These are phyloP conservation scores for Oconnorella tubifera DNA, from an alignment of 2,888 invertebrate species.

Conservation along the genomic window DNA sequence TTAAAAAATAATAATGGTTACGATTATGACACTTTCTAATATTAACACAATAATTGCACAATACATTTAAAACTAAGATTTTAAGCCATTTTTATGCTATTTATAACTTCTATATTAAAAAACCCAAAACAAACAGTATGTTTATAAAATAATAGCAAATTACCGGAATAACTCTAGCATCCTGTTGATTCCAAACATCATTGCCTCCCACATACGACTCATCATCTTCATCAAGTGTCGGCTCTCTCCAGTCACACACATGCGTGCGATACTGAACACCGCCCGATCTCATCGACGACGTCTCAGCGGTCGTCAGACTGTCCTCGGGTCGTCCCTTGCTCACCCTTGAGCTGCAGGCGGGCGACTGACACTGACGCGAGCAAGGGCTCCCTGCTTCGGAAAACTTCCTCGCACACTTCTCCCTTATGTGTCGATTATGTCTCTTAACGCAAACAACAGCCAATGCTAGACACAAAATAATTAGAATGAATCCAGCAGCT, in stretches of 20 bases:
- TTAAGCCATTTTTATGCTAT: too few relatives aligned
- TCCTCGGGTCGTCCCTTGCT: not conserved
- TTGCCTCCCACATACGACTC: too few relatives aligned
- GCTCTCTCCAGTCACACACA: not conserved
- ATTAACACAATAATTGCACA: too few relatives aligned
- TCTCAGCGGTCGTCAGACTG: not conserved
- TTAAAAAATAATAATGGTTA: too few relatives aligned
- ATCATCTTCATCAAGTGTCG: slow-evolving; percentile 1
- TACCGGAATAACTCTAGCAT: not conserved
- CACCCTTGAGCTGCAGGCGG: not conserved
- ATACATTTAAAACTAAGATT: too few relatives aligned
- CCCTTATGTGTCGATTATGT: slow-evolving; percentile 1
- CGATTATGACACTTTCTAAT: too few relatives aligned
- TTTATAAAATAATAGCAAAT: too few relatives aligned
- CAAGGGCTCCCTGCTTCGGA: not conserved
- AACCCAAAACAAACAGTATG: too few relatives aligned
- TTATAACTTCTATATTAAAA: too few relatives aligned
- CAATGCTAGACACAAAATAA: slow-evolving; percentile 14
- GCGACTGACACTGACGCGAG: not conserved
- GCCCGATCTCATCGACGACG: not conserved
- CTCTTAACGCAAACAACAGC: slow-evolving; percentile 15
- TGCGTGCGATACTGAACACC: not conserved
- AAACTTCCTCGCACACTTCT: not conserved
- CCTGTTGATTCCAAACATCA: not conserved
- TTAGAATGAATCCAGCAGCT: slow-evolving; percentile 3